Conservation (phyloP, 2,888 invertebrate species). For the Eucera pruinosa region DNA sequence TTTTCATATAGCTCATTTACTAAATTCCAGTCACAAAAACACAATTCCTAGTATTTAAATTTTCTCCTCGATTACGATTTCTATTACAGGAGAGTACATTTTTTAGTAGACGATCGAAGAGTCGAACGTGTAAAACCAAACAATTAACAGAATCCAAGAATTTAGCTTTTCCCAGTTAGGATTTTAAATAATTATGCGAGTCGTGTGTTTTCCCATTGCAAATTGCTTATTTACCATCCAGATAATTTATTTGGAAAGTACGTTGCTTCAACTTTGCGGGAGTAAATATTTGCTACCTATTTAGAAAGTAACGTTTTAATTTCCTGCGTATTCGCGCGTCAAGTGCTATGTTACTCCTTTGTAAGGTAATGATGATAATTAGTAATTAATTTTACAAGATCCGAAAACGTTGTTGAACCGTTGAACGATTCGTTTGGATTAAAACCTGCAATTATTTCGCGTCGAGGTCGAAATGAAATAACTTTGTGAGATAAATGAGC, state of each 20-base stretch:
- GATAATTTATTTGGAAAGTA: conserved; percentile 10
- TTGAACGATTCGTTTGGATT: neutral
- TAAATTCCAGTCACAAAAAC: too few species aligned
- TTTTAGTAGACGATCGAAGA: too few species aligned
- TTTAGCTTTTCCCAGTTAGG: conserved; percentile 14
- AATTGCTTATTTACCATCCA: conserved; percentile 1
- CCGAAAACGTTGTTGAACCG: neutral
- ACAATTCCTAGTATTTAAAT: too few species aligned
- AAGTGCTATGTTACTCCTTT: neutral
- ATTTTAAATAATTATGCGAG: conserved; percentile 21
- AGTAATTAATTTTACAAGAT: neutral
- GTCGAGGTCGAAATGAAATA: neutral
- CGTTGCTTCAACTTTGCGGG: conserved; percentile 2
- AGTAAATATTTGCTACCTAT: conserved; percentile 32
- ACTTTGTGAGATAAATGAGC: neutral
- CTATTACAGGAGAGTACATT: too few species aligned
- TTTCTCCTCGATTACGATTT: too few species aligned
- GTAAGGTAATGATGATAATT: conserved; percentile 12
- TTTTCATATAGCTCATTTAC: too few species aligned
- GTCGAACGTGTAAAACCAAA: too few species aligned
- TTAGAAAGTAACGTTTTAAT: neutral
- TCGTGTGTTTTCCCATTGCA: neutral
- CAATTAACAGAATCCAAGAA: too few species aligned
- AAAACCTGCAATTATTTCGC: neutral
- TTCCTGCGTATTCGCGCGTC: neutral